A percentile compares a stretch with the other conserved stretches of the same genome.
phyloP scores from a whole-genome alignment of 2,888 invertebrate species.

The Salticus scenicus region DNA sequence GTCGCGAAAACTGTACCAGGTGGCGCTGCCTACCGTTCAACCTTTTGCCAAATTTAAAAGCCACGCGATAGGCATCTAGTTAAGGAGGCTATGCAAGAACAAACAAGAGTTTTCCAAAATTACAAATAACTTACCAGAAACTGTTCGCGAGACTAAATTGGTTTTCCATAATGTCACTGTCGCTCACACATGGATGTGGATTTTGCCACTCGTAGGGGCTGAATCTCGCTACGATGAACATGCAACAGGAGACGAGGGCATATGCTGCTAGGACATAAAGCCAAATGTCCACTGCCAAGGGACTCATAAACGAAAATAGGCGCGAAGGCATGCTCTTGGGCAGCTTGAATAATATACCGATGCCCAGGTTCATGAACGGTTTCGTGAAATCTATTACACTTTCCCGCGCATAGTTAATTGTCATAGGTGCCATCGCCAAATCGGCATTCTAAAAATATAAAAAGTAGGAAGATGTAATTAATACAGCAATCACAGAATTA shows the following conservation, averaged over 20 bases:
- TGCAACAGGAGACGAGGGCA: constrained; percentile 91
- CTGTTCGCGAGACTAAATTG: constrained; percentile 95
- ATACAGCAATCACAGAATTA: too few relatives aligned
- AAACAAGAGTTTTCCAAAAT: too few relatives aligned
- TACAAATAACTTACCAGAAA: constrained; percentile 78
- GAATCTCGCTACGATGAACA: constrained; percentile 97
- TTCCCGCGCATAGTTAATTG: constrained; percentile 97
- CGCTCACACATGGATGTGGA: constrained; percentile 78
- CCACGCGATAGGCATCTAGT: too few relatives aligned
- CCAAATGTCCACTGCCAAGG: constrained; percentile 97
- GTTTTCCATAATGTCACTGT: constrained; percentile 86
- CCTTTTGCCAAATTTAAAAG: too few relatives aligned
- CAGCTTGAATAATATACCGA: constrained; percentile 95
- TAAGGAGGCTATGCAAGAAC: too few relatives aligned
- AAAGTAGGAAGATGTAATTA: neutral
- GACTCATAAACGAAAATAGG: constrained; percentile 96
- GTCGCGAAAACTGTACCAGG: too few relatives aligned
- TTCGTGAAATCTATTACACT: constrained; percentile 97
- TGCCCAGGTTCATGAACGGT: constrained; percentile 98
- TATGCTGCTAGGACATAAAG: constrained; percentile 93
- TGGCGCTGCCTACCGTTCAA: too few relatives aligned
- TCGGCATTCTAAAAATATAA: constrained; percentile 86
- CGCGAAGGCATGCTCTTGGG: constrained; percentile 91
- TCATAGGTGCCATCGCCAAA: constrained; percentile 96
- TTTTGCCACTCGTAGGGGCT: constrained; percentile 84